Base-by-base conservation (phyloP, 2,797 vertebrate species). In the Alcedo atthis region DNA sequence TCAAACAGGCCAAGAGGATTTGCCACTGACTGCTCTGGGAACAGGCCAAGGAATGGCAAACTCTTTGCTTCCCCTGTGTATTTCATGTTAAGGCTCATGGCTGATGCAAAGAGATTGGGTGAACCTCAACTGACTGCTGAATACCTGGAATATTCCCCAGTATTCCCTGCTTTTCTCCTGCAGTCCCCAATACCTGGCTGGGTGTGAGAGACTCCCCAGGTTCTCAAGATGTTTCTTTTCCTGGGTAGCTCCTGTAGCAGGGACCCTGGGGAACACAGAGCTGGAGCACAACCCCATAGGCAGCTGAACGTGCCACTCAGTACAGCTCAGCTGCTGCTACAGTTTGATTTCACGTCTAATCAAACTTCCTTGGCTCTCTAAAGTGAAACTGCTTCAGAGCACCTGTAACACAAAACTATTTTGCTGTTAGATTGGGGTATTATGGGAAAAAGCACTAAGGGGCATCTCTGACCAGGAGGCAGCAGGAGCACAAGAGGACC, bases 141-240 rank as follows among this genome's bases (percentile, higher is more conserved):
- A 32, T 20, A 33, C 18, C 37, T 0, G 0, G 48, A 18, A 10
- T 42, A 32, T 15, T 69, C 64, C 51, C 20, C n/a, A 25, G 4
- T 9, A 73, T 6, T 4, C 42, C 20, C 37, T 20, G 22, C 8
- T 54, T 67, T 67, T 82, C 42, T 83, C 30, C 11, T 0, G 5
- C 0, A 0, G 16, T 25, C n/a, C 25, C 14, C 25, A 51, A 13
- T 3, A 58, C 17, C 40, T 5, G 6, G 12, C 32, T 46, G 6
- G 12, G 28, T 46, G 30, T 55, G 61, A 81, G 55, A 89, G 16
- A 45, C 12, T 7, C 28, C 9, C 15, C 19, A 35, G 33, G 43
- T 15, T 19, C 35, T 69, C 61, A 63, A 57, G 3, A 12, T 13
- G 7, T 59, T 73, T 88, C 28, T 76, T 79, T 59, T 90, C 77